These are phyloP conservation scores for Phocoena phocoena DNA, from an alignment of 2,113 vertebrate genomes.

Conservation along the genomic window DNA sequence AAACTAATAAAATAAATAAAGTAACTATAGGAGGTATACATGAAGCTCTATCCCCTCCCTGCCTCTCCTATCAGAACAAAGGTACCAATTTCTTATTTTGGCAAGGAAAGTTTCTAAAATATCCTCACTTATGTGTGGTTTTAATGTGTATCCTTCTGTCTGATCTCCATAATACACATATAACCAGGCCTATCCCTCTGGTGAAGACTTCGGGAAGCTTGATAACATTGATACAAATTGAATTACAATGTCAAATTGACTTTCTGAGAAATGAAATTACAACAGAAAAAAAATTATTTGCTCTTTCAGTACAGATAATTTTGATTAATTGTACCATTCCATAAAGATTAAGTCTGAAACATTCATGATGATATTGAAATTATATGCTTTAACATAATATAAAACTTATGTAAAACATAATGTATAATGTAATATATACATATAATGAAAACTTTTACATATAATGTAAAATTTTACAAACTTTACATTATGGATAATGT, in stretches of 20 bases:
- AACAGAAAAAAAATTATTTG: neutral
- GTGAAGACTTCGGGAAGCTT: neutral
- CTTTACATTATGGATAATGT: too few species aligned
- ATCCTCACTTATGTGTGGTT: neutral
- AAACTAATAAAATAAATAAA: neutral
- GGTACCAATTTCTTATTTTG: neutral
- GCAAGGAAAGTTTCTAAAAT: neutral
- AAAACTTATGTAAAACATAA: neutral
- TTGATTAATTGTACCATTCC: neutral
- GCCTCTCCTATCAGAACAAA: neutral
- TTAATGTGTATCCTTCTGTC: neutral
- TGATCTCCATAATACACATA: neutral
- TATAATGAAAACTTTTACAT: neutral
- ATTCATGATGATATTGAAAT: neutral
- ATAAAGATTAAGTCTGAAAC: neutral
- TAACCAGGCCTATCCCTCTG: neutral
- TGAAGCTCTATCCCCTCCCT: neutral
- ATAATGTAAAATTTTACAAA: too few species aligned
- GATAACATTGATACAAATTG: neutral
- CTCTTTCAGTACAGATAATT: neutral
- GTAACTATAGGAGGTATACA: neutral
- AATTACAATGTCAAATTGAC: neutral
- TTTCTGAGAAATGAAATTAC: neutral
- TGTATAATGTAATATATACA: too few species aligned
- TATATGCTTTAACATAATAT: neutral